Base-by-base conservation (phyloP, 2,888 invertebrate species). In the Tiphia femorata region DNA sequence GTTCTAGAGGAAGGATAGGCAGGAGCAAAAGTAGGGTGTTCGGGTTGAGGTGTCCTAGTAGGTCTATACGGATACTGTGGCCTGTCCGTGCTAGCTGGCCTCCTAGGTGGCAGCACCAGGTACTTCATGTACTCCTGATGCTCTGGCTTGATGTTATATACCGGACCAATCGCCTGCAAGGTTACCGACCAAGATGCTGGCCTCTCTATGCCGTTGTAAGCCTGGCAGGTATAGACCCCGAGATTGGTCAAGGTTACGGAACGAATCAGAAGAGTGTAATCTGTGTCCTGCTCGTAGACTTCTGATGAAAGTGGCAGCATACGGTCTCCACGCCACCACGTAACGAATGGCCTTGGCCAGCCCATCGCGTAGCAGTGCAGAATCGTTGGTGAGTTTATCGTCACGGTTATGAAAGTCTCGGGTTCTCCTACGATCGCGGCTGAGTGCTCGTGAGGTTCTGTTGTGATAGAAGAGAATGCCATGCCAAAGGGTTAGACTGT, bases 161-260 rank as follows among this genome's bases (percentile, higher is more conserved):
- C 89, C 0, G 92, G 91, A 14, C 91, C 91, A 62, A 90, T 84
- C 0, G 93, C 92, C 75, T 89, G 89, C 10, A 96, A 87, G 0
- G 88, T 87, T 5, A 94, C 88, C 10, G 90, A 88, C 90, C 93
- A 92, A 41, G 92, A 91, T 0, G 91, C 91, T 3, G 96, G 90
- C 67, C 89, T 89, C 8, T 90, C 91, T 6, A 88, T 80, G 1
- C 93, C 94, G 78, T 96, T 96, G 84, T 92, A 96, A 3, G 94
- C 96, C 76, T 93, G 92, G 78, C 97, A 97, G 4, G 91, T 92
- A 84, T 97, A 97, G 44, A 91, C 87, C 3, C 96, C 97, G 48
- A 95, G 87, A 73, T 92, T 92, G 4, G 89, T 88, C 16, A 91
- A 75, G 27, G 88, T 87, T 10, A 96, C 89, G 1, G 88, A 85